Evolutionary conservation across 2,888 invertebrate genomes (phyloP), one percentile per base, ranked within the genome.

Genomic region (Tanypteryx hageni): DNA sequence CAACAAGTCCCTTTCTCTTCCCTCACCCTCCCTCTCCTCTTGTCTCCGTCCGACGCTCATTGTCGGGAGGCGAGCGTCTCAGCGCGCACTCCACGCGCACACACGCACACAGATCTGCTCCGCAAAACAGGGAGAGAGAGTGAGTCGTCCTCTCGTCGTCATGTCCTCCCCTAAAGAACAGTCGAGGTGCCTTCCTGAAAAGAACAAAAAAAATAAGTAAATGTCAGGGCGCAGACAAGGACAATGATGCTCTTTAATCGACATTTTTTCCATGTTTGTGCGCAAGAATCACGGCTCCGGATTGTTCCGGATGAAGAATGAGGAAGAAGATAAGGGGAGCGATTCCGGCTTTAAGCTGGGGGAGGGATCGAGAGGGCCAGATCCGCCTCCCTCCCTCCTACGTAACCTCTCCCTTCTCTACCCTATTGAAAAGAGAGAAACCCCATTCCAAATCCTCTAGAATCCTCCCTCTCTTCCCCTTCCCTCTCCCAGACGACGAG

Each of bases 161-260:
- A 44, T 44, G 44, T 44, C 44, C 44, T 44, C 44, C 44, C 44
- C 44, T 5, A 56, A 56, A 83, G 56, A 56, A 57, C 18, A 10
- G n/a, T 27, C 27, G 83, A n/a, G 83, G 16, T 16, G 31, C 44
- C 82, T 9, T 31, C 16, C 11, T 18, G 76, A 76, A n/a, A n/a
- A 44, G 44, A 57, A 16, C n/a, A 16, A 64, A n/a, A 64, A 64
- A 82, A 82, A 82, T 57, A 83, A 83, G 83, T 57, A 83, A 83
- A 83, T 83, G 83, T 85, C 85, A 58, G n/a, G 0, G 85, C 18
- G 85, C 10, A 56, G 59, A 57, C 57, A 85, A 85, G 85, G 86
- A 86, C 86, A 86, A 86, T 86, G 86, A 86, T 59, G 86, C 86
- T 86, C 86, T 86, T 86, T 86, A 59, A 22, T 86, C 61, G 59